These are phyloP conservation scores for Halcyon badia DNA, from an alignment of 2,797 vertebrate genomes.

Conservation along the genomic window DNA sequence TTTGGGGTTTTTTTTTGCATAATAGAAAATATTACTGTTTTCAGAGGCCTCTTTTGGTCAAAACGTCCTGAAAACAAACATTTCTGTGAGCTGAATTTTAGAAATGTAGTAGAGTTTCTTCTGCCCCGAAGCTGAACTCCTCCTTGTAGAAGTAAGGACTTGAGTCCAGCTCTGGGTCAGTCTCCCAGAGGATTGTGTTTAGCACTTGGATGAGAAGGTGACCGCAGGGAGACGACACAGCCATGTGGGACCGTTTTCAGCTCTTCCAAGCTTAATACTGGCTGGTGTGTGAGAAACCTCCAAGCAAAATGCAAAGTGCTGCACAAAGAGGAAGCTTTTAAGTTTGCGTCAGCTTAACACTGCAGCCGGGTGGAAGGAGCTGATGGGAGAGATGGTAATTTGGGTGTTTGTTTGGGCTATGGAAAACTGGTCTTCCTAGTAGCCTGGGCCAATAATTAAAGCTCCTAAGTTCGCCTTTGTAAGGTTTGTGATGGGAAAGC, in stretches of 20 bases:
- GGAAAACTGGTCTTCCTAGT: neutral
- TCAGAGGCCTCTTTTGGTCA: neutral
- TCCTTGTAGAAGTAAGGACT: neutral
- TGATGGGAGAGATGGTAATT: neutral
- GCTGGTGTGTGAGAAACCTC: neutral
- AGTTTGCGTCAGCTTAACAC: accelerated
- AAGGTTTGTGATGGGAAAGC: neutral
- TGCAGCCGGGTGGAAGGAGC: neutral
- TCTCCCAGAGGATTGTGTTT: neutral
- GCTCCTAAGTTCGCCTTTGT: neutral
- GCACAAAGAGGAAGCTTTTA: neutral
- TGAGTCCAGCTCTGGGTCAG: neutral
- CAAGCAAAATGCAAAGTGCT: neutral
- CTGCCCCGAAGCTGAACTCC: neutral
- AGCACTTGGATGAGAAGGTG: neutral
- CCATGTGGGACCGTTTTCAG: neutral
- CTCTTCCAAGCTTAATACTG: neutral
- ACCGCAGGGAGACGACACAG: accelerated
- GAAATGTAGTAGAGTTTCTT: neutral
- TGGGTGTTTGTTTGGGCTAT: accelerated
- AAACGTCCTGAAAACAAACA: neutral
- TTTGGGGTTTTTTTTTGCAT: too few relatives aligned
- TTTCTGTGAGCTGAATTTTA: neutral
- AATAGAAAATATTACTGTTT: neutral
- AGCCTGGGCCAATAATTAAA: neutral